phyloP scores from a whole-genome alignment of 2,797 vertebrate species.

The Adelosebastes latens region DNA sequence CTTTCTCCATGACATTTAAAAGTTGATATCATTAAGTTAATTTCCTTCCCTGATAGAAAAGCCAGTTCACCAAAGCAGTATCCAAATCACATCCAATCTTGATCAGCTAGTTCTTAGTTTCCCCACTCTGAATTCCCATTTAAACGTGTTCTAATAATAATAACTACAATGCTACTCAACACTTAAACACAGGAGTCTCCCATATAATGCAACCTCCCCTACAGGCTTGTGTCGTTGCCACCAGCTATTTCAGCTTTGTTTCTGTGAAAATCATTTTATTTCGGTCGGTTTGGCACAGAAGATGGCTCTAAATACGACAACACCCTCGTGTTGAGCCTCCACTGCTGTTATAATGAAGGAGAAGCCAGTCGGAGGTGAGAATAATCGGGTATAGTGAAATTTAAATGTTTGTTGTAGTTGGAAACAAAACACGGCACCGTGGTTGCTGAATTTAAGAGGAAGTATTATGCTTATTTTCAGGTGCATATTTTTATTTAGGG shows the following conservation, averaged over 20 bases:
- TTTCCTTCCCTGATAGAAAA: constrained; percentile 9
- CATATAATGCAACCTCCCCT: not conserved
- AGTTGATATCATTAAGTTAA: not conserved
- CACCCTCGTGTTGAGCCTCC: not conserved
- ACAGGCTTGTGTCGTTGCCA: not conserved
- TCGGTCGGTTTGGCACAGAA: not conserved
- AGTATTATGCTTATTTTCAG: too few species aligned
- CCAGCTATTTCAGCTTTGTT: not conserved
- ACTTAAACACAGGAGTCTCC: not conserved
- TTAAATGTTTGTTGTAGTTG: not conserved
- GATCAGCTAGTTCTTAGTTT: not conserved
- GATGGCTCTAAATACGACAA: not conserved
- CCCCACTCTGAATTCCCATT: not conserved
- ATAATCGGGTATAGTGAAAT: not conserved
- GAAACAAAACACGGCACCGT: not conserved
- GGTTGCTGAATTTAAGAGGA: not conserved
- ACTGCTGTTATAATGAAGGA: not conserved
- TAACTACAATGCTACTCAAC: not conserved
- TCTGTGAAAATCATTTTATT: not conserved
- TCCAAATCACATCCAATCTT: not conserved
- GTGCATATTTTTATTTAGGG: too few species aligned
- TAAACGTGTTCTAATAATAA: accelerated
- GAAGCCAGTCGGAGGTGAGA: not conserved
- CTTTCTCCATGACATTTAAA: not conserved
- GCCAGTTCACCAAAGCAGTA: not conserved